A percentile compares a stretch with the other conserved stretches of the same genome.
These are phyloP conservation scores for Danio rerio DNA, from an alignment of 2,113 vertebrate species.

Conservation along the genomic window DNA sequence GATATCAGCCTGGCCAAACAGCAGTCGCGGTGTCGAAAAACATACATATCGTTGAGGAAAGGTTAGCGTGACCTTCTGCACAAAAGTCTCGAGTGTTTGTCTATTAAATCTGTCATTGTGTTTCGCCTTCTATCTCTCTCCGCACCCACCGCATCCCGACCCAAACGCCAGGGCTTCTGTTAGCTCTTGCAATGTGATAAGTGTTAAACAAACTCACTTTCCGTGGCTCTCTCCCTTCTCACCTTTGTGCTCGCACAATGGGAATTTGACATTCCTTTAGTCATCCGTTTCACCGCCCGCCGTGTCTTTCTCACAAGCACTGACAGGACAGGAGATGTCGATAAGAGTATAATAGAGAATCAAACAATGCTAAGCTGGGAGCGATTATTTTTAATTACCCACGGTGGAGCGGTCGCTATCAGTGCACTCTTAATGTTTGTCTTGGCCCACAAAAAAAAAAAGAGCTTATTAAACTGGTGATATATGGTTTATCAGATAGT, in stretches of 20 bases:
- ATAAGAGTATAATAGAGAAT: conserved; percentile 80
- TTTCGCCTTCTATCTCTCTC: conserved; percentile 67
- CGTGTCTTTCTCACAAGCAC: conserved; percentile 52
- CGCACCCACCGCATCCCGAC: conserved; percentile 56
- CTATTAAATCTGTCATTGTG: conserved; percentile 75
- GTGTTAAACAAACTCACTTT: conserved; percentile 67
- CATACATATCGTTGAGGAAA: conserved; percentile 66
- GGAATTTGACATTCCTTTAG: conserved; percentile 62
- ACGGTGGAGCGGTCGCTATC: conserved; percentile 59
- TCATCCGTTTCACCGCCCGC: conserved; percentile 46
- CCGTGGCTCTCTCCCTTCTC: conserved; percentile 52
- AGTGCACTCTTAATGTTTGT: conserved; percentile 68
- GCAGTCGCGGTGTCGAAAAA: conserved; percentile 48
- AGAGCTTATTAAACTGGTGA: conserved; percentile 77
- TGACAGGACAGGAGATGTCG: conserved; percentile 65
- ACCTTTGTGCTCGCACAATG: conserved; percentile 61
- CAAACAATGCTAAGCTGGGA: conserved; percentile 75
- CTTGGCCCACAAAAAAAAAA: conserved; percentile 63
- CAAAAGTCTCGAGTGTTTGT: conserved; percentile 73
- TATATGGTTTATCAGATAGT: conserved; percentile 72
- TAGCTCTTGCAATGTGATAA: conserved; percentile 70
- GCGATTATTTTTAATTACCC: conserved; percentile 74
- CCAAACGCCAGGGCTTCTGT: conserved; percentile 69
- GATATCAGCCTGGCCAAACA: conserved; percentile 10
- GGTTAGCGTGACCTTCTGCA: conserved; percentile 71